phyloP scores from a whole-genome alignment of 2,888 invertebrate genomes.

The Harpagoxenus sublaevis region DNA sequence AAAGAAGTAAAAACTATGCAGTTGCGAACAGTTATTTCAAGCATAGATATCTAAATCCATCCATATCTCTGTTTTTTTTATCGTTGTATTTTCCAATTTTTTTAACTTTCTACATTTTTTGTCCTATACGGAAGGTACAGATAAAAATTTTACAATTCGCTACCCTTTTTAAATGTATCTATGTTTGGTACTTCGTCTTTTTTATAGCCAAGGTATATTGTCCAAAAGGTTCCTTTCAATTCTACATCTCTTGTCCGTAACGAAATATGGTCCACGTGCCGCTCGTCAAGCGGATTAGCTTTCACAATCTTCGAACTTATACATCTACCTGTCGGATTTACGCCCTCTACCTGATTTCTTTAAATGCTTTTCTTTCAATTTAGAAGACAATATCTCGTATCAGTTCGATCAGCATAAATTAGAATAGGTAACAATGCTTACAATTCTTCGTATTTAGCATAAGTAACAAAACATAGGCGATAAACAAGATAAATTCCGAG shows the following conservation, averaged over 20 bases:
- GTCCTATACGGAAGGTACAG: neutral
- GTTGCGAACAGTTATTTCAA: neutral
- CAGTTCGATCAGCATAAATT: slow-evolving; percentile 79
- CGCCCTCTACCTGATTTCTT: slow-evolving; percentile 65
- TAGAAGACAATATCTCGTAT: slow-evolving; percentile 70
- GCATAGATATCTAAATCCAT: neutral
- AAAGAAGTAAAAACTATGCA: neutral
- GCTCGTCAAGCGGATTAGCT: slow-evolving; percentile 79
- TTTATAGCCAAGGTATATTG: slow-evolving; percentile 55
- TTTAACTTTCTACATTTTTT: neutral
- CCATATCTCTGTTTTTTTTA: neutral
- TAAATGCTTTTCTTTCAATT: slow-evolving; percentile 63
- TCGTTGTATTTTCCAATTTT: neutral
- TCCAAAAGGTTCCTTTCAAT: slow-evolving; percentile 1
- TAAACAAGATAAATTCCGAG: slow-evolving; percentile 55
- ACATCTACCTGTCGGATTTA: slow-evolving; percentile 59
- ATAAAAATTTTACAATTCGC: slow-evolving; percentile 32
- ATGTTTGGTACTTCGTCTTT: neutral
- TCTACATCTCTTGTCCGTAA: slow-evolving; percentile 37
- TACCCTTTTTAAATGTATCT: neutral
- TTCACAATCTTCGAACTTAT: slow-evolving; percentile 62
- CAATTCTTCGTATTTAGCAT: slow-evolving; percentile 72
- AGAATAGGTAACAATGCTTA: slow-evolving; percentile 78
- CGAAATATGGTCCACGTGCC: slow-evolving; percentile 58
- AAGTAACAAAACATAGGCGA: slow-evolving; percentile 66